Evolutionary conservation across 2,888 invertebrate genomes (phyloP).

Genomic region (Caenorhabditis doughertyi): DNA sequence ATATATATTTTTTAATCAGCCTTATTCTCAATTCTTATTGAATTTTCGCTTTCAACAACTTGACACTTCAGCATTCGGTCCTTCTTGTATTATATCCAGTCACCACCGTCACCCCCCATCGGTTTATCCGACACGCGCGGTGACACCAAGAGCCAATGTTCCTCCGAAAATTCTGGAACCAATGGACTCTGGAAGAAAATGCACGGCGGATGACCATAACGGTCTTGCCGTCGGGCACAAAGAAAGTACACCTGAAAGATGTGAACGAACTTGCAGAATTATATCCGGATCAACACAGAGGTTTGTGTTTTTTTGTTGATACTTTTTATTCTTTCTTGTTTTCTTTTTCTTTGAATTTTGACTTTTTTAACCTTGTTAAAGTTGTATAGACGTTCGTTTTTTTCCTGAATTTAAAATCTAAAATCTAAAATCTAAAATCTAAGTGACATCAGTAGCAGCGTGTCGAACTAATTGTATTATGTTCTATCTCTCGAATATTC

Average conservation of each 20-base stretch:
- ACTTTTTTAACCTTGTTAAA: conserved; percentile 22
- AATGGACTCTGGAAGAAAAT: conserved; percentile 79
- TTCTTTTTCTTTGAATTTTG: not conserved
- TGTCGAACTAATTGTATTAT: conserved; percentile 26
- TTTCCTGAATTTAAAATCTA: not conserved
- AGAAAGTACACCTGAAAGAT: conserved; percentile 73
- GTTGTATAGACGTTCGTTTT: conserved; percentile 48
- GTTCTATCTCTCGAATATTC: conserved; percentile 17
- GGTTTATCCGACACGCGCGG: conserved; percentile 49
- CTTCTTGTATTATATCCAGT: conserved; percentile 36
- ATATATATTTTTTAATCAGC: not conserved
- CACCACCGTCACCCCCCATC: conserved; percentile 53
- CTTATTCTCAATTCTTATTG: not conserved
- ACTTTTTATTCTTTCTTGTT: conserved; percentile 17
- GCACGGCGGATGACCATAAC: conserved; percentile 77
- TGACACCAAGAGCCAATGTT: conserved; percentile 72
- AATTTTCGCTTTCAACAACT: conserved; percentile 1
- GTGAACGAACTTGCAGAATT: conserved; percentile 69
- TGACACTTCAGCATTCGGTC: conserved; percentile 52
- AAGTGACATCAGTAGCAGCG: conserved; percentile 41
- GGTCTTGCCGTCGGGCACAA: conserved; percentile 75
- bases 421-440: not conserved
- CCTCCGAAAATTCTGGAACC: conserved; percentile 81
- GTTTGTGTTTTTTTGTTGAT: conserved; percentile 39
- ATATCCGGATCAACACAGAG: conserved; percentile 66